phyloP scores from a whole-genome alignment of 2,113 vertebrate genomes.

The Zonotrichia leucophrys region DNA sequence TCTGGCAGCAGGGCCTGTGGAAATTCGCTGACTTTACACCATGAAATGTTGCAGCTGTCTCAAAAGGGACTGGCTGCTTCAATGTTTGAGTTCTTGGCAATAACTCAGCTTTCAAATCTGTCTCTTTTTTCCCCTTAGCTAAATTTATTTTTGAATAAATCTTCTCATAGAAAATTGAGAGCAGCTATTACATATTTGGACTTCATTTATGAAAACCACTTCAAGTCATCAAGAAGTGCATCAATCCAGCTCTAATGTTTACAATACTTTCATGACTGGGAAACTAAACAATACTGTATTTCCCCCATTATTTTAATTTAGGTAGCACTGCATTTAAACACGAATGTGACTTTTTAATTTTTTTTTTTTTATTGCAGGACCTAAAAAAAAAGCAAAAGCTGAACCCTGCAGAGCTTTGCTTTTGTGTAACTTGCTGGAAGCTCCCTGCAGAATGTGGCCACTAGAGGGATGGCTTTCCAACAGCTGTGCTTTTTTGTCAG shows the following conservation, averaged over 20 bases:
- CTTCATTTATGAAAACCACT: slow-evolving; percentile 70
- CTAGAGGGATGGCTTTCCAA: slow-evolving; percentile 56
- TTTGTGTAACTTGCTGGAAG: neutral
- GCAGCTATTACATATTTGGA: slow-evolving; percentile 77
- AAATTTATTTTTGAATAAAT: slow-evolving; percentile 82
- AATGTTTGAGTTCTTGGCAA: slow-evolving; percentile 78
- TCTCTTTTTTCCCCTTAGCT: slow-evolving; percentile 75
- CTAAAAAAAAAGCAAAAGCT: neutral
- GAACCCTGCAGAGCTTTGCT: neutral
- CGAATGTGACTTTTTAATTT: neutral
- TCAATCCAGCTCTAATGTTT: slow-evolving; percentile 53
- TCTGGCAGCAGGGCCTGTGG: slow-evolving; percentile 85
- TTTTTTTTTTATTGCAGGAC: neutral
- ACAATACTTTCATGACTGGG: slow-evolving; percentile 61
- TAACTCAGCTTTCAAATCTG: slow-evolving; percentile 78
- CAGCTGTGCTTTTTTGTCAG: neutral
- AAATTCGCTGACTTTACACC: slow-evolving; percentile 89
- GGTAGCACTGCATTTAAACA: slow-evolving; percentile 66
- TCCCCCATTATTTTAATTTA: slow-evolving; percentile 70
- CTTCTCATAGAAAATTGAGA: slow-evolving; percentile 78
- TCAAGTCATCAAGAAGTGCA: slow-evolving; percentile 63
- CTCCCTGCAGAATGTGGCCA: slow-evolving; percentile 5
- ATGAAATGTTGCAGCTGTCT: slow-evolving; percentile 91
- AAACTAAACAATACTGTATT: slow-evolving; percentile 62
- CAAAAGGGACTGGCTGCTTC: slow-evolving; percentile 77